phyloP scores from a whole-genome alignment of 2,888 invertebrate genomes.

The Neocrepidodera transversa region DNA sequence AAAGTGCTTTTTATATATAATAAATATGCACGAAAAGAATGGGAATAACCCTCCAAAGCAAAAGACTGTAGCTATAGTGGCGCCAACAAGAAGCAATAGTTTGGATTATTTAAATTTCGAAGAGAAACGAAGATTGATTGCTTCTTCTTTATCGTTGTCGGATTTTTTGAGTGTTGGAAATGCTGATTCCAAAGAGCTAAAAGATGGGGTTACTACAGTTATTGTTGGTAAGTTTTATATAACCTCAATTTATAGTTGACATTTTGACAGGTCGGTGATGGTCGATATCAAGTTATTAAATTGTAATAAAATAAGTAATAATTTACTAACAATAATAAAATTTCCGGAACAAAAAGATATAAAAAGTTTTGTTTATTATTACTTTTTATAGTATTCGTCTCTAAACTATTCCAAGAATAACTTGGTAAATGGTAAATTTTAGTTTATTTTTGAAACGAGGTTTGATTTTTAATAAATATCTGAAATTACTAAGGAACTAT shows the following conservation, averaged over 20 bases:
- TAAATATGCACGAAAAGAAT: conserved; percentile 52
- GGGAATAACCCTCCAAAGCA: conserved; percentile 46
- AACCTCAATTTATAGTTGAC: neutral
- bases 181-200: conserved; percentile 52
- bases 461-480: too few relatives aligned
- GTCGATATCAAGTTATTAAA: neutral
- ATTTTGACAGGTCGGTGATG: too few relatives aligned
- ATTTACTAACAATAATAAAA: too few relatives aligned
- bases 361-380: too few relatives aligned
- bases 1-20: conserved; percentile 7
- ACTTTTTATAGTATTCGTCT: too few relatives aligned
- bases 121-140: conserved; percentile 88
- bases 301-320: too few relatives aligned
- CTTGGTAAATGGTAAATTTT: too few relatives aligned
- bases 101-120: conserved; percentile 91
- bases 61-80: conserved; percentile 72
- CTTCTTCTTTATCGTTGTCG: conserved; percentile 84
- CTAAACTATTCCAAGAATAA: too few relatives aligned
- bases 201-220: conserved; percentile 55
- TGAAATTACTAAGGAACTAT: too few relatives aligned
- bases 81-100: conserved; percentile 80
- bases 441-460: too few relatives aligned
- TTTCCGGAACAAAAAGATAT: too few relatives aligned
- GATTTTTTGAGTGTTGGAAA: conserved; percentile 67
- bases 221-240: conserved; percentile 55